Evolutionary conservation across 92 coral and sea anemone species (phyloP), one percentile per base, ranked within the genome.

Genomic region (Phenganax marumi): DNA sequence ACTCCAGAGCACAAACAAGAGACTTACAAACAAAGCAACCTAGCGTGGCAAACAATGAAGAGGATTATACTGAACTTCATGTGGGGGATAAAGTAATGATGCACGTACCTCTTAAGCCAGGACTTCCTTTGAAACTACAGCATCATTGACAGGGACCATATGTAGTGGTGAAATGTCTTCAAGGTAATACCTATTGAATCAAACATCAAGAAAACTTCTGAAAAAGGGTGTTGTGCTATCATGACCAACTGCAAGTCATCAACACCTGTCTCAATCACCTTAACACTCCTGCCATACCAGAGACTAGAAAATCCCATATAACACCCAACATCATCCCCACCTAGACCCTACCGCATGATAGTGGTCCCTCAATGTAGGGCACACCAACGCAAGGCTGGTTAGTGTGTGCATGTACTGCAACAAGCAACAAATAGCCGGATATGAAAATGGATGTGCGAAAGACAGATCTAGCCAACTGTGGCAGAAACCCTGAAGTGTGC

Each of bases 181-280:
- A 88, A 21, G 88, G 83, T 14, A 68, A 84, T 47, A 75, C 81
- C 51, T 88, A 73, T 75, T 77, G 75, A 73, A 68, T 88, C 68
- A 80, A 85, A 66, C 68, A 53, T 49, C 73, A 69, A 13, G 81
- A 68, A 25, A 80, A 80, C 58, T 84, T 84, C 21, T 33, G 88
- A 7, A 80, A 84, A 68, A 22, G 84, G 57, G 48, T 88, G 43
- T 51, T 88, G 19, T 73, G 83, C 17, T 85, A 84, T 68, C 62
- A 75, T 66, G 91, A 88, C 49, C 90, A 88, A 73, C 85, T 80
- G 52, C 80, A 66, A 52, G 64, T 64, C n/a, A 23, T 84, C 71
- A 49, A 39, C 33, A 62, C 50, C 53, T 18, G 84, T 43, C 85
- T 78, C 12, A 26, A 62, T 13, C 63, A 6, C 22, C 68, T 62